A percentile compares a stretch with the other conserved stretches of the same genome.
Conservation (phyloP, 1,140 invertebrate genomes). For the Oreohelix idahoensis region DNA sequence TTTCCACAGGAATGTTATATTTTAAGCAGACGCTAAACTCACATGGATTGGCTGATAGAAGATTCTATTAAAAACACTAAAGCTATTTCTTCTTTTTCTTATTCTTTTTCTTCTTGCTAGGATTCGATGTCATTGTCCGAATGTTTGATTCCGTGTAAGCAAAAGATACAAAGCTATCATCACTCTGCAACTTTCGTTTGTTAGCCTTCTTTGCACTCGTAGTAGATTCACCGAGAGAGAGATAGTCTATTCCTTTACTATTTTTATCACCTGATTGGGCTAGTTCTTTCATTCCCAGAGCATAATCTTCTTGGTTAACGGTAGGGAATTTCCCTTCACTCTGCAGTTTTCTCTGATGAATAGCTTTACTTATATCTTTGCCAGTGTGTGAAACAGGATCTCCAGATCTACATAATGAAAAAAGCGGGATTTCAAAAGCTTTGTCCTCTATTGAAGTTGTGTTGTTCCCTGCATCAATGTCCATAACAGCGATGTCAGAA, state of each 20-base stretch:
- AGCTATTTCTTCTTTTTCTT: slow-evolving; percentile 23
- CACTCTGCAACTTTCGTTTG: slow-evolving; percentile 19
- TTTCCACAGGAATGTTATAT: no score
- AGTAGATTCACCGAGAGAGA: not conserved
- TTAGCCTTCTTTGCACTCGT: not conserved
- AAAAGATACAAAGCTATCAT: slow-evolving; percentile 28
- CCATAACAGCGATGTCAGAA: no score
- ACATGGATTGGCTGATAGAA: no score
- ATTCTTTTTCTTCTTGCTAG: slow-evolving; percentile 25
- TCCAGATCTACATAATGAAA: not conserved
- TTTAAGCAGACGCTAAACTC: no score
- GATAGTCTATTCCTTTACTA: not conserved
- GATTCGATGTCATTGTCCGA: slow-evolving; percentile 29
- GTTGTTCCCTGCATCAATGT: no score
- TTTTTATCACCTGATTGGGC: not conserved
- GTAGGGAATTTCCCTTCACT: not conserved
- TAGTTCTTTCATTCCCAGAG: not conserved
- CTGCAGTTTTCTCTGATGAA: not conserved
- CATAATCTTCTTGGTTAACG: not conserved
- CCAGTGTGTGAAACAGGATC: not conserved
- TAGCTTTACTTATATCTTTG: not conserved
- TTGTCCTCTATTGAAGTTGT: no score
- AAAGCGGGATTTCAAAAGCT: not conserved
- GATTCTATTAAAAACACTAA: no score
- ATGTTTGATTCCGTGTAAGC: slow-evolving; percentile 35